Conservation (phyloP, 2,113 vertebrate species). For the Anthoscopus minutus region DNA sequence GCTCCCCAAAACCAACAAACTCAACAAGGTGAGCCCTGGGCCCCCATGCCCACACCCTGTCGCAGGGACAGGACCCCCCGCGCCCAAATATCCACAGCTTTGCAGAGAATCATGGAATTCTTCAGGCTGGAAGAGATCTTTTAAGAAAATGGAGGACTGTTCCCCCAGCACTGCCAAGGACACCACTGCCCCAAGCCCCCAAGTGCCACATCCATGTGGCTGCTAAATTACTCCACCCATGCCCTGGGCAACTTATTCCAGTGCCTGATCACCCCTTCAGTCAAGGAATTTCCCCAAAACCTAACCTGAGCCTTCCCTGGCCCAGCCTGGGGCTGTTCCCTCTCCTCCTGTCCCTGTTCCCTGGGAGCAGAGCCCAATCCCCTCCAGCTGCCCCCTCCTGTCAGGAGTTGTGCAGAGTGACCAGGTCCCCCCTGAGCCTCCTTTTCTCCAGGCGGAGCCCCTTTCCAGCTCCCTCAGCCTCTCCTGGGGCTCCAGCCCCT, state of each 20-base stretch:
- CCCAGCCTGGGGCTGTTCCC: not conserved
- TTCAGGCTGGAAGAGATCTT: not conserved
- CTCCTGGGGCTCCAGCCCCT: not conserved
- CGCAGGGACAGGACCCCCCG: accelerated
- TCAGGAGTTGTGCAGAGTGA: not conserved
- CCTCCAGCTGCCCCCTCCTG: not conserved
- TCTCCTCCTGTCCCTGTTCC: not conserved
- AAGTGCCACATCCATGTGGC: not conserved
- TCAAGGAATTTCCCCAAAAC: accelerated
- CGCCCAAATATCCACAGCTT: accelerated
- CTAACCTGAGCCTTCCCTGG: accelerated
- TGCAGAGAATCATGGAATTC: accelerated
- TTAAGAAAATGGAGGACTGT: accelerated
- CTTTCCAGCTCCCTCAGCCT: not conserved
- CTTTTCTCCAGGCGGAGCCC: not conserved
- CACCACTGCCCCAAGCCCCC: accelerated
- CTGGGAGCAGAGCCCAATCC: not conserved
- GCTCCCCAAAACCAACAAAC: slow-evolving; percentile 98
- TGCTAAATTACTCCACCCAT: accelerated
- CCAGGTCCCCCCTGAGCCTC: not conserved
- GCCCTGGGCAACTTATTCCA: not conserved
- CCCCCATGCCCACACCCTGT: accelerated
- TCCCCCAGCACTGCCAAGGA: not conserved
- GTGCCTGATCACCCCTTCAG: accelerated
- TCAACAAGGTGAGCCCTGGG: slow-evolving; percentile 85